Percentiles rank a stretch among this genome's conserved stretches.
These are phyloP conservation scores for Cactoblastis cactorum DNA, from an alignment of 2,888 invertebrate genomes.

Conservation along the genomic window DNA sequence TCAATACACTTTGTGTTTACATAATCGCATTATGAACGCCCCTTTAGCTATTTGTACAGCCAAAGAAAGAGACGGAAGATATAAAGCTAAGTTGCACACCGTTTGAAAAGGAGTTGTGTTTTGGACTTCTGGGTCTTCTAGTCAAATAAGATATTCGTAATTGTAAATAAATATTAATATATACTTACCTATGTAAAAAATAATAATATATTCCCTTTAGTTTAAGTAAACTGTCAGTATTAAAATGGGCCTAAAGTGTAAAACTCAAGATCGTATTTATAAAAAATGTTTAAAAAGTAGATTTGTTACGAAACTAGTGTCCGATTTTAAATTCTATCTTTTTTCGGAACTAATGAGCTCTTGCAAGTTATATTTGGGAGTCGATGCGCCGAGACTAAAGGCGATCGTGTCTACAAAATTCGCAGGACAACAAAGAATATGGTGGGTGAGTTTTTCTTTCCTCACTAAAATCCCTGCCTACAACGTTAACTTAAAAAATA, in stretches of 20 bases:
- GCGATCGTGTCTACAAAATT: background rate
- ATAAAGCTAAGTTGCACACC: slow-evolving; percentile 10
- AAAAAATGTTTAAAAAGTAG: slow-evolving; percentile 9
- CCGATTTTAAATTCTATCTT: slow-evolving; percentile 18
- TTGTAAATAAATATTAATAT: slow-evolving; percentile 8
- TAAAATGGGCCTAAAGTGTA: slow-evolving; percentile 14
- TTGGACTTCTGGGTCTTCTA: slow-evolving; percentile 6
- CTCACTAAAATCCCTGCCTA: too few species aligned
- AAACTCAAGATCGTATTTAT: slow-evolving; percentile 6
- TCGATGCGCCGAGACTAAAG: background rate
- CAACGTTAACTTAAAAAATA: too few species aligned
- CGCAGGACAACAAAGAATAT: background rate
- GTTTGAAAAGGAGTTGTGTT: slow-evolving; percentile 12
- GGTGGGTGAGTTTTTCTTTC: slow-evolving; percentile 9
- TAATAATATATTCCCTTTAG: slow-evolving; percentile 1
- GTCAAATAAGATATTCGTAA: slow-evolving; percentile 2
- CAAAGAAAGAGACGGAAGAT: slow-evolving; percentile 9
- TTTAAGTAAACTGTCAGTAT: slow-evolving; percentile 11
- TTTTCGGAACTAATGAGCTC: slow-evolving; percentile 5
- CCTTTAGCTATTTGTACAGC: background rate
- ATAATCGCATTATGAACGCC: slow-evolving; percentile 3
- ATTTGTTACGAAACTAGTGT: slow-evolving; percentile 9
- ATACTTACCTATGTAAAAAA: too few species aligned
- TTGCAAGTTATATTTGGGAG: slow-evolving; percentile 8
- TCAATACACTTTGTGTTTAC: background rate